Conservation (phyloP, 2,113 vertebrate species). For the Leucosticte australis region DNA sequence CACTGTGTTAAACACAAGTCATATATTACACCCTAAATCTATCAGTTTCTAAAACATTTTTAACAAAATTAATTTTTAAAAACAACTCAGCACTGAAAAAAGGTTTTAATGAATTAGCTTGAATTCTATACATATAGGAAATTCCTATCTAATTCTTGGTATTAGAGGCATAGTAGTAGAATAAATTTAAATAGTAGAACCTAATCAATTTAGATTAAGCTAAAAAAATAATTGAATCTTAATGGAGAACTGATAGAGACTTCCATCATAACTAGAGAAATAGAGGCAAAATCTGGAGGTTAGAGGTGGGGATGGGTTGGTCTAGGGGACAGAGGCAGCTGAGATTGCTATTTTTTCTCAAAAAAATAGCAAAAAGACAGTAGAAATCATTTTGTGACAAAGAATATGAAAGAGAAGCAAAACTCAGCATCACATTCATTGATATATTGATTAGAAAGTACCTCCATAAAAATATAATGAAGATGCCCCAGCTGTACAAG, state of each 20-base stretch:
- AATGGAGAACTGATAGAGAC: background rate
- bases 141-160: background rate
- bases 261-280: background rate
- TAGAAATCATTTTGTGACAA: background rate
- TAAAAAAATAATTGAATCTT: background rate
- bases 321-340: background rate
- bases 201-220: background rate
- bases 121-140: background rate
- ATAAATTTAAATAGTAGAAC: background rate
- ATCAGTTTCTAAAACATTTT: background rate
- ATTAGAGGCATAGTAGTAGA: background rate
- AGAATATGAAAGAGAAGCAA: background rate
- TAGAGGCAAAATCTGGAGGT: background rate
- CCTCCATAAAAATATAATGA: background rate
- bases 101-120: background rate
- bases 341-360: background rate
- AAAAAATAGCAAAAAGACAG: background rate
- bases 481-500: background rate
- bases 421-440: background rate
- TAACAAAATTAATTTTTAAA: background rate
- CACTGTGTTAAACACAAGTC: background rate
- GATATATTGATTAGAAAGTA: background rate
- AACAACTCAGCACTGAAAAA: background rate
- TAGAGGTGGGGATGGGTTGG: fast-evolving
- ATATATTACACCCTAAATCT: background rate